Conservation (phyloP, 37 sponge, comb jelly and placozoan genomes). For the Chondrilla cf. caribensis region DNA sequence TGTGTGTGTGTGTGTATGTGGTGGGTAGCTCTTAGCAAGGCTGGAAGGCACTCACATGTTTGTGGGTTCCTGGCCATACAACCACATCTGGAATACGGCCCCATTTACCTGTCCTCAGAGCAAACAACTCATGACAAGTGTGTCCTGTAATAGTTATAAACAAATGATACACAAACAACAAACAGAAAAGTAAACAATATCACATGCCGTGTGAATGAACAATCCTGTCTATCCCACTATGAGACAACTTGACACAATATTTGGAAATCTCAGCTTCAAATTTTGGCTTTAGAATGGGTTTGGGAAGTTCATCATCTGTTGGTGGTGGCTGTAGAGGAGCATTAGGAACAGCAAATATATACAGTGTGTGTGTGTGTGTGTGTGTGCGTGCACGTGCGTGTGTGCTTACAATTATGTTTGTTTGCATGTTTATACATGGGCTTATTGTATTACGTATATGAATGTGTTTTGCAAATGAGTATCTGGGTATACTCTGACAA, state of each 20-base stretch:
- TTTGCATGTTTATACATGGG: not conserved
- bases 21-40: too few species aligned
- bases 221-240: slow-evolving; percentile 68
- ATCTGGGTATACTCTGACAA: not conserved
- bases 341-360: not conserved
- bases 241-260: slow-evolving; percentile 57
- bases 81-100: slow-evolving; percentile 84
- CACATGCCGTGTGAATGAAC: slow-evolving; percentile 75
- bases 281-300: slow-evolving; percentile 38
- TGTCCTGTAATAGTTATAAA: slow-evolving; percentile 52
- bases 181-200: not conserved
- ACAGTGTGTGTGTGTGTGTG: not conserved
- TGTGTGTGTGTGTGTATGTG: slow-evolving; percentile 11
- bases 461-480: too few species aligned
- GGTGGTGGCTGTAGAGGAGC: slow-evolving; percentile 69
- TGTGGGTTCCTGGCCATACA: slow-evolving; percentile 70
- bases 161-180: not conserved
- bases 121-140: slow-evolving; percentile 87
- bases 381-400: not conserved
- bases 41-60: slow-evolving; percentile 19
- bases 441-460: too few species aligned
- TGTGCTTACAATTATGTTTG: not conserved
- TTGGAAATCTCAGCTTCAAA: slow-evolving; percentile 63
- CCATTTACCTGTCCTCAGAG: slow-evolving; percentile 70
- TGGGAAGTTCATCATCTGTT: slow-evolving; percentile 48